Evolutionary conservation across 2,113 vertebrate species (phyloP).

Genomic region (Glaucomys volans): DNA sequence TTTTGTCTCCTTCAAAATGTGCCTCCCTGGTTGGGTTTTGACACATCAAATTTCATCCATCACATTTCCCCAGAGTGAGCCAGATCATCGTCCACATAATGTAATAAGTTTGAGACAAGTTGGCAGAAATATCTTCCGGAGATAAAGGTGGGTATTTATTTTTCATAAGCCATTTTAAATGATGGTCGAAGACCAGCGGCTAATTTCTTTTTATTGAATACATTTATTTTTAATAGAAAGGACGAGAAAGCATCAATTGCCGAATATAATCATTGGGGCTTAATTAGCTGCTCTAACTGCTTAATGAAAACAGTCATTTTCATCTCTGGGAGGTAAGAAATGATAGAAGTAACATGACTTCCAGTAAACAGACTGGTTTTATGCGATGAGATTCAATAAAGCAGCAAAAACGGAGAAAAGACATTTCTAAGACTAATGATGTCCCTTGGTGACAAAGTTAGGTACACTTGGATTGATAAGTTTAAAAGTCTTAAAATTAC

Average conservation of each 20-base stretch:
- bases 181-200: not conserved
- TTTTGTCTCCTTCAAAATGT: not conserved
- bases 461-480: not conserved
- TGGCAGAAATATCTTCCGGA: slow-evolving; percentile 37
- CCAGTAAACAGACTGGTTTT: slow-evolving; percentile 19
- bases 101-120: not conserved
- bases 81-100: not conserved
- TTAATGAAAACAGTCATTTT: slow-evolving; percentile 49
- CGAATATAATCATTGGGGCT: slow-evolving; percentile 47
- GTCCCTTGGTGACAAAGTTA: slow-evolving; percentile 41
- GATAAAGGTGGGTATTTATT: slow-evolving; percentile 37
- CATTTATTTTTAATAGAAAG: slow-evolving; percentile 51
- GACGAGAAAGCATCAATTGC: slow-evolving; percentile 1
- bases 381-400: slow-evolving; percentile 38
- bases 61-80: not conserved
- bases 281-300: slow-evolving; percentile 37
- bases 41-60: not conserved
- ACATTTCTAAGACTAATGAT: not conserved
- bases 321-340: not conserved
- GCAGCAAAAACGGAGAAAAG: not conserved
- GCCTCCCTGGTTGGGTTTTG: not conserved
- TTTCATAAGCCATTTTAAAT: slow-evolving; percentile 51
- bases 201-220: slow-evolving; percentile 25
- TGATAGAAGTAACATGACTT: not conserved
- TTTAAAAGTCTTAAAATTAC: not conserved